Conservation (phyloP, 2,797 vertebrate genomes). For the Emys orbicularis region DNA sequence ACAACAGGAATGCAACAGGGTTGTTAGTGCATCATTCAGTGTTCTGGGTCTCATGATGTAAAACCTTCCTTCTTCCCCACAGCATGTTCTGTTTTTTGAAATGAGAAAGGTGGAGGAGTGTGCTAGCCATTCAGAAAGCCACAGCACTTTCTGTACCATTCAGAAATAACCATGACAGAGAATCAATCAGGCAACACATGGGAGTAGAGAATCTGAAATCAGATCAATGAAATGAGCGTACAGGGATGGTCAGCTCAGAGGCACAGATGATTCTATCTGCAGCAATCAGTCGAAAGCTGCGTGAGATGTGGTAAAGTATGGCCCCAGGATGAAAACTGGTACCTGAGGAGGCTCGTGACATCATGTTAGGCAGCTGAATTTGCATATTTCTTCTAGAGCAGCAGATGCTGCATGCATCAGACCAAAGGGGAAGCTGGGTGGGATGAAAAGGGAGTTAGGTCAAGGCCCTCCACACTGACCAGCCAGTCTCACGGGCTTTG, state of each 20-base stretch:
- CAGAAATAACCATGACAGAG: neutral
- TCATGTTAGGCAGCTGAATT: neutral
- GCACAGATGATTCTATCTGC: neutral
- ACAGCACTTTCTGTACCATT: neutral
- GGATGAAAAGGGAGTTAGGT: no score
- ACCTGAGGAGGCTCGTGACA: neutral
- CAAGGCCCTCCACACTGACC: accelerated
- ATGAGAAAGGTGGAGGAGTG: neutral
- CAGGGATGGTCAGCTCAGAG: neutral
- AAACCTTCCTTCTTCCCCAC: neutral
- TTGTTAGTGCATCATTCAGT: neutral
- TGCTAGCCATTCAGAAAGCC: neutral
- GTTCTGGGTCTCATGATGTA: neutral
- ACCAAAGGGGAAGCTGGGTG: neutral
- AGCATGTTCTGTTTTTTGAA: neutral
- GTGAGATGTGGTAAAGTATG: neutral
- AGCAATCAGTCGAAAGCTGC: neutral
- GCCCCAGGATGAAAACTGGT: neutral
- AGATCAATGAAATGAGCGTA: neutral
- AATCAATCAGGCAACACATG: neutral
- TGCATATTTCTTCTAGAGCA: neutral
- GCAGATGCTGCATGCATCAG: neutral
- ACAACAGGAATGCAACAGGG: neutral
- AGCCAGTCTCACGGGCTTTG: neutral
- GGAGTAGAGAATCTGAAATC: neutral